These are phyloP conservation scores for Collichthys lucidus DNA, from an alignment of 2,113 vertebrate genomes.

Conservation along the genomic window DNA sequence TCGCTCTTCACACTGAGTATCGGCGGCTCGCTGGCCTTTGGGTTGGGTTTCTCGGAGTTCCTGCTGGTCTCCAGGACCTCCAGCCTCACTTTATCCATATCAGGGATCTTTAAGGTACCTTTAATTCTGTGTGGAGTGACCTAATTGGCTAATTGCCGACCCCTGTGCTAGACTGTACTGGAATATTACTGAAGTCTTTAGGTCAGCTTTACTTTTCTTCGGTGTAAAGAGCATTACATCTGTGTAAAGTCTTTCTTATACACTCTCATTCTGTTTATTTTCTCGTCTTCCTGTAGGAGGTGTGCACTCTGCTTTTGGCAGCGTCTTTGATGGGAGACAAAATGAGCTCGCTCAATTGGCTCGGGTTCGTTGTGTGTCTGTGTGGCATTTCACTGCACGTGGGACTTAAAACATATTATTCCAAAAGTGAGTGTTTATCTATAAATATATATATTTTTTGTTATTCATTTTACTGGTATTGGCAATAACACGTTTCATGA, in stretches of 20 bases:
- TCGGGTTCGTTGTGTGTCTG: slow-evolving; percentile 93
- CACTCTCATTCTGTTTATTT: background rate
- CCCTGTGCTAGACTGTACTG: background rate
- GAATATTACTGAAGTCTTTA: background rate
- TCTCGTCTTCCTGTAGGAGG: slow-evolving; percentile 83
- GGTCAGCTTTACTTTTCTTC: background rate
- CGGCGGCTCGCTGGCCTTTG: slow-evolving; percentile 92
- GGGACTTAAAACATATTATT: slow-evolving; percentile 87
- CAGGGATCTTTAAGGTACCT: slow-evolving; percentile 95
- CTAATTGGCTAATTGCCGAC: too few relatives aligned
- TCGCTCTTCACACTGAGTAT: slow-evolving; percentile 86
- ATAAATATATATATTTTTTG: background rate
- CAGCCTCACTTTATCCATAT: slow-evolving; percentile 94
- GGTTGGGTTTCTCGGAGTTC: slow-evolving; percentile 96
- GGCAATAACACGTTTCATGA: background rate
- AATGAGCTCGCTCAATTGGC: slow-evolving; percentile 90
- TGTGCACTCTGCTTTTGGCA: slow-evolving; percentile 91
- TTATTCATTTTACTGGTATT: background rate
- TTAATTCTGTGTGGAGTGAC: background rate
- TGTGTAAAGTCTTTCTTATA: background rate
- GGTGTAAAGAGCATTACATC: background rate
- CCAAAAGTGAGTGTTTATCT: slow-evolving; percentile 85
- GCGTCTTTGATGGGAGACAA: slow-evolving; percentile 88
- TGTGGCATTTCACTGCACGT: slow-evolving; percentile 93
- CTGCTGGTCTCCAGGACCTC: slow-evolving; percentile 94